phyloP scores from a whole-genome alignment of 2,113 vertebrate genomes.

The Stictonetta naevosa region DNA sequence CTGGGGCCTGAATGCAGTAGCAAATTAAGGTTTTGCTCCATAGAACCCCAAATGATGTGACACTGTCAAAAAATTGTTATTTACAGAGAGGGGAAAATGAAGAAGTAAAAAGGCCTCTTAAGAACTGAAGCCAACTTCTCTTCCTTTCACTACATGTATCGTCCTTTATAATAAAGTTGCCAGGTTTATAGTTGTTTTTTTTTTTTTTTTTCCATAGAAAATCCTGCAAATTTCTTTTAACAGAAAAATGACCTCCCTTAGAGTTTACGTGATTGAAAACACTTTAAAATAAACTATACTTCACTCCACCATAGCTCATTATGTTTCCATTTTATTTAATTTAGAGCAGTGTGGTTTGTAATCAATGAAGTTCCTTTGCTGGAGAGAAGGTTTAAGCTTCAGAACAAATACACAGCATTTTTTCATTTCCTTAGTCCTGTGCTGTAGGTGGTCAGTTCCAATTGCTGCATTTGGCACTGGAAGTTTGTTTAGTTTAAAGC shows the following conservation, averaged over 20 bases:
- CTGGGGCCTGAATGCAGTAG: background rate
- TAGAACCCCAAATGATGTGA: background rate
- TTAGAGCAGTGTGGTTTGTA: conserved; percentile 32
- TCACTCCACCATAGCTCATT: conserved; percentile 48
- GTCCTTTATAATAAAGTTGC: background rate
- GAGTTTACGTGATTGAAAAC: conserved; percentile 32
- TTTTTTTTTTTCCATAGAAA: background rate
- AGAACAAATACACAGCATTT: conserved; percentile 62
- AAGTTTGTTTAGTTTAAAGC: conserved; percentile 59
- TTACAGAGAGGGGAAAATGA: conserved; percentile 38
- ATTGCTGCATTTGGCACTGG: conserved; percentile 56
- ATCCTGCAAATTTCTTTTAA: conserved; percentile 25
- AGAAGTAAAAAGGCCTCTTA: background rate
- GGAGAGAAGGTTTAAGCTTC: conserved; percentile 48
- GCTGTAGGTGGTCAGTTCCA: conserved; percentile 68
- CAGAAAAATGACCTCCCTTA: conserved; percentile 12
- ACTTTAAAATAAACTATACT: conserved; percentile 40
- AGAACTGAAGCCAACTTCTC: conserved; percentile 26
- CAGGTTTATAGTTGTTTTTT: conserved; percentile 1
- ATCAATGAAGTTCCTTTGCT: conserved; percentile 30
- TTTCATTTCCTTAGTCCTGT: conserved; percentile 67
- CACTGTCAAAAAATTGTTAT: background rate
- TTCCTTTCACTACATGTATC: background rate
- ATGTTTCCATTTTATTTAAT: conserved; percentile 63
- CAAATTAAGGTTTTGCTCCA: background rate